Percentiles rank a stretch among this genome's conserved stretches.
Conservation (phyloP, 2,797 vertebrate species). For the Diplodus sargus region DNA sequence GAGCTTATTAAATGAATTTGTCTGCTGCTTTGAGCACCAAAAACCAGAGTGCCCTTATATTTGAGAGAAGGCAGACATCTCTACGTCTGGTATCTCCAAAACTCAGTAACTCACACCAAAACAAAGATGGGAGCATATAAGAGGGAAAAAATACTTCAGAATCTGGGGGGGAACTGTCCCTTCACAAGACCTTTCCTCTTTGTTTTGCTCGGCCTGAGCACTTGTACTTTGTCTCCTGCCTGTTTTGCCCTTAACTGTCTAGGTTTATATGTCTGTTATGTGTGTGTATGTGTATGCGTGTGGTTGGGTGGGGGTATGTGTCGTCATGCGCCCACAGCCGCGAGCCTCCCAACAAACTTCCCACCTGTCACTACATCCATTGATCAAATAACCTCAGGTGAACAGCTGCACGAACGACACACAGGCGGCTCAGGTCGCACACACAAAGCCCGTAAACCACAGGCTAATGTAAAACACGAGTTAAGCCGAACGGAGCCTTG, state of each 20-base stretch:
- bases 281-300: constrained; percentile 17
- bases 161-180: too few relatives aligned
- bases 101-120: too few relatives aligned
- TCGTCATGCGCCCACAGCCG: constrained; percentile 36
- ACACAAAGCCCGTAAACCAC: constrained; percentile 38
- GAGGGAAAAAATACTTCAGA: too few relatives aligned
- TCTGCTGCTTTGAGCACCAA: too few relatives aligned
- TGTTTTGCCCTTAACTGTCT: constrained; percentile 16
- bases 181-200: background rate
- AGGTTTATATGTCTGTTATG: background rate
- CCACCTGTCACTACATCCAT: constrained; percentile 61
- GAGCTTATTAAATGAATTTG: too few relatives aligned
- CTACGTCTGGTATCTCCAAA: too few relatives aligned
- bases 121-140: too few relatives aligned
- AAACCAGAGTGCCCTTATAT: too few relatives aligned
- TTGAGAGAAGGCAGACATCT: too few relatives aligned
- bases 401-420: constrained; percentile 66
- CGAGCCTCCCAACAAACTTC: constrained; percentile 37
- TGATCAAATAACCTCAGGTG: constrained; percentile 68
- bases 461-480: constrained; percentile 45
- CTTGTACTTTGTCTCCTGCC: background rate
- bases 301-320: constrained; percentile 6
- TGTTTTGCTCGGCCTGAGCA: background rate
- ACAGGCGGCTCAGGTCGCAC: constrained; percentile 7
- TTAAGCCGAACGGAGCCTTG: constrained; percentile 8